Evolutionary conservation across 2,888 invertebrate species (phyloP), one percentile per base, ranked within the genome.

Genomic region (Drosophila borealis): DNA sequence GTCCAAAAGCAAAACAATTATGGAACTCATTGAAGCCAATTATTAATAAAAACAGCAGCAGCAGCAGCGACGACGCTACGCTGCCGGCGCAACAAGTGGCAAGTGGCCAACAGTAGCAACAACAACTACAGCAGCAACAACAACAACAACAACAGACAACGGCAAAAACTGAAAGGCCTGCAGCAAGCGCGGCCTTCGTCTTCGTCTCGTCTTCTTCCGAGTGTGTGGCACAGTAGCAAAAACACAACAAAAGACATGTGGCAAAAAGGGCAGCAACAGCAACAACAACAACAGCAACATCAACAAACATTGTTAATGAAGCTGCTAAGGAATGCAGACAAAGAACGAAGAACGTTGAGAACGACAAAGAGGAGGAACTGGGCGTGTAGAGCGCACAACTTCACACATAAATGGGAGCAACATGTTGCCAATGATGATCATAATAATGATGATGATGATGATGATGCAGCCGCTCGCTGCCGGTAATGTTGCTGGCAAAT

Each of bases 11-110:
- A 88, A 88, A 90, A 89, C 89, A 90, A 90, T 90, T 90, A 90
- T 89, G 89, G 89, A 90, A 90, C 89, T 88, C 90, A 90, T 90
- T 90, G 90, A 90, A 90, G 91, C 89, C 90, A 90, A 90, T 90
- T 90, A 90, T 90, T 88, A 89, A 89, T 83, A 82, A 82, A 81
- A 78, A 82, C 74, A 81, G 81, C 62, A 72, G 70, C 59, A 70
- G 34, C 48, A 36, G 21, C 63, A 46, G 55, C 36, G 49, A 57
- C 59, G 45, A 25, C 36, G 57, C 57, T 33, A 37, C 54, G 70
- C 50, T 64, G 65, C 46, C 65, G 60, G 39, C 62, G 75, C 75
- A 81, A 84, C 81, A 81, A 81, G 81, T 81, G 81, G 80, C 80
- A 82, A 80, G 68, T 79, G 81, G 79, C 65, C 74, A 74, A 75